A percentile compares a stretch with the other conserved stretches of the same genome.
Evolutionary conservation across 2,888 invertebrate species (phyloP).

Genomic region (Hemistola chrysoprasaria): DNA sequence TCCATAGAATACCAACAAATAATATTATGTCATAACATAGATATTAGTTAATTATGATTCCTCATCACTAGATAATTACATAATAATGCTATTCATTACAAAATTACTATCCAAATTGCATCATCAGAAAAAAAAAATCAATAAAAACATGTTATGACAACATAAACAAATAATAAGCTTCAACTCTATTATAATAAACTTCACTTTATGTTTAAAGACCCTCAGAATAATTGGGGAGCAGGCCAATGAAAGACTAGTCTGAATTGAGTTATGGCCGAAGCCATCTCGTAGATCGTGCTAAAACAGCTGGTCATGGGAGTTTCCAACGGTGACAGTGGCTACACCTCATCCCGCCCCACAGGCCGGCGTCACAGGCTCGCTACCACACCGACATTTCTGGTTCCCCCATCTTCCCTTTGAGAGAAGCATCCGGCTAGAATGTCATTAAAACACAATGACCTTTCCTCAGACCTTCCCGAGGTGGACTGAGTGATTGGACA

Average conservation of each 20-base stretch:
- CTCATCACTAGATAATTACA: too few species aligned
- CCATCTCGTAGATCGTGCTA: constrained; percentile 89
- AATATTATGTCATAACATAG: too few species aligned
- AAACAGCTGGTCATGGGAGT: constrained; percentile 87
- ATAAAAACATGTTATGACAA: too few species aligned
- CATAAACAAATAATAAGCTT: too few species aligned
- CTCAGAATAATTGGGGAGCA: constrained; percentile 71
- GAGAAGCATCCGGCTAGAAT: constrained; percentile 88
- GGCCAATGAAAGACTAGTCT: constrained; percentile 91
- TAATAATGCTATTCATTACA: too few species aligned
- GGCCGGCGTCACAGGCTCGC: constrained; percentile 76
- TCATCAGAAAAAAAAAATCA: too few species aligned
- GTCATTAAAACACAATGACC: constrained; percentile 77
- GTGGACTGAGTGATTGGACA: constrained; percentile 80
- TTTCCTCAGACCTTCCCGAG: constrained; percentile 93
- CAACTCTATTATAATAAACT: too few species aligned
- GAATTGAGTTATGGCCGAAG: constrained; percentile 89
- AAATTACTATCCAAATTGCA: too few species aligned
- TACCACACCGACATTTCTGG: constrained; percentile 85
- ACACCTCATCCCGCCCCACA: constrained; percentile 69
- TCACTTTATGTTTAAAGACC: constrained; percentile 39
- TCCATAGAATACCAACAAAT: too few species aligned
- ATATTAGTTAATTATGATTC: too few species aligned
- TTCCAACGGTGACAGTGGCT: constrained; percentile 83
- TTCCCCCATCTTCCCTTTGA: constrained; percentile 85